Conservation (phyloP, 2,113 vertebrate species). For the Genyomyrus donnyi region DNA sequence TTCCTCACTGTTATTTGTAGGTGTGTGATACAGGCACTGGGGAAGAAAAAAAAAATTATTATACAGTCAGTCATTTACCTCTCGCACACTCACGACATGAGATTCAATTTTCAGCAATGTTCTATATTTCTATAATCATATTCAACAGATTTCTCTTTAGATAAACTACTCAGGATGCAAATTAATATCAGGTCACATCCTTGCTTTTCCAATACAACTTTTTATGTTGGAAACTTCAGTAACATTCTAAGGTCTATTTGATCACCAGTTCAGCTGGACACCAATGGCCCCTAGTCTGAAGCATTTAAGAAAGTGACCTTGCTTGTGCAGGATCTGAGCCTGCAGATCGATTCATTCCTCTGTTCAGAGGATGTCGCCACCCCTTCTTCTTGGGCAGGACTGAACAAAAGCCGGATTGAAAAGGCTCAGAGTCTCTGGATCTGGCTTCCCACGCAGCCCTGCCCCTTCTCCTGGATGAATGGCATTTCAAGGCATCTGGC, state of each 20-base stretch:
- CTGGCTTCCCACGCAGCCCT: not conserved
- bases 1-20: slow-evolving; percentile 9
- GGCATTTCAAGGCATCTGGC: not conserved
- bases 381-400: not conserved
- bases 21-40: not conserved
- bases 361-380: not conserved
- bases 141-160: not conserved
- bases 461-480: not conserved
- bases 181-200: not conserved
- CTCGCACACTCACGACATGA: not conserved
- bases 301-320: slow-evolving; percentile 4
- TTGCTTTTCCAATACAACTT: not conserved
- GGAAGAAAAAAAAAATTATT: not conserved
- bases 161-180: not conserved
- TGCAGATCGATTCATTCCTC: not conserved
- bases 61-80: not conserved
- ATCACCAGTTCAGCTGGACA: not conserved
- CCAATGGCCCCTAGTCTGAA: not conserved
- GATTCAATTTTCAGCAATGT: not conserved
- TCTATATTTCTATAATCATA: not conserved
- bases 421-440: not conserved
- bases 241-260: not conserved
- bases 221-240: not conserved
- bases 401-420: not conserved
- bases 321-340: not conserved